Evolutionary conservation across 2,888 invertebrate genomes (phyloP), one percentile per base, ranked within the genome.

Genomic region (Busseola fusca): DNA sequence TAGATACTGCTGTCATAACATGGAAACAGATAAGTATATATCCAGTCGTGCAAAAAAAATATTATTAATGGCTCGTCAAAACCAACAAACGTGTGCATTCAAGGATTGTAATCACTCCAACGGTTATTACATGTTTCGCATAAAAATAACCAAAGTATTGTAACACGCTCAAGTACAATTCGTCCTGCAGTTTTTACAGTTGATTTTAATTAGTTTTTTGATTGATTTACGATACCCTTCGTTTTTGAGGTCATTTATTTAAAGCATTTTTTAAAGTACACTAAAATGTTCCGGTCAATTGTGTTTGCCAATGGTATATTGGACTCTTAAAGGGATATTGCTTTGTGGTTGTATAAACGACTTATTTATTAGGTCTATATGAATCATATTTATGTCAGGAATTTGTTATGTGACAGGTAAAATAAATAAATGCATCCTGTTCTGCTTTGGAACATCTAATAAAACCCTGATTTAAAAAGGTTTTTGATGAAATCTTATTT

Each of bases 131-230:
- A 82, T 79, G 69, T 80, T 84, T 84, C 83, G 69, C 83, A 82
- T 86, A 82, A 90, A 87, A 88, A 87, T 84, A 84, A 81, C 82
- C 69, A 64, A 69, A 63, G 81, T 86, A 88, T 91, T 91, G 88
- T 90, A 87, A 83, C 80, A 82, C 65, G 72, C 70, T 70, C 83
- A 76, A 80, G 74, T 75, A 74, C 85, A 70, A 72, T 82, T 58
- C 76, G 69, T 66, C 73, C 71, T 45, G 59, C 64, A 64, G 74
- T 67, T 72, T 83, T 86, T 86, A 86, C 83, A 84, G 84, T 85
- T 83, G 68, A 70, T 83, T 87, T 90, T 91, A 90, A 91, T 91
- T 89, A 88, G 85, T 76, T 88, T 86, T 87, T 71, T 86, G 89
- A 89, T 88, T 91, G 91, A 90, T 91, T 90, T 90, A 91, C 77